Conservation (phyloP, 2,888 invertebrate species). For the Deilephila porcellus region DNA sequence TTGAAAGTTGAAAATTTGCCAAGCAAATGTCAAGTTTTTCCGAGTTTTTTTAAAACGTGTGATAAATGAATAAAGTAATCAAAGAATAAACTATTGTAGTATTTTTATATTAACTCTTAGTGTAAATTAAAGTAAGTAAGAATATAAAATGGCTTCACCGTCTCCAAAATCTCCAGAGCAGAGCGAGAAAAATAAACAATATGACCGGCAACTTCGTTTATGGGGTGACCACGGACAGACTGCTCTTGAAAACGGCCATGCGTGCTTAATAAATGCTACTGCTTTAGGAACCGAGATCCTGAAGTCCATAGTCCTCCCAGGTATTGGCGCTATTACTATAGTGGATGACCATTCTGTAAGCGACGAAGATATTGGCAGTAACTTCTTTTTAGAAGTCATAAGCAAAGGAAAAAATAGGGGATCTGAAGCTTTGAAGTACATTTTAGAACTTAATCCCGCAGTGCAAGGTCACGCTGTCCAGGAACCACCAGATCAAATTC, state of each 20-base stretch:
- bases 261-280: slow-evolving; percentile 97
- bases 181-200: slow-evolving; percentile 90
- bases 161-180: slow-evolving; percentile 90
- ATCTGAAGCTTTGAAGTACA: slow-evolving; percentile 90
- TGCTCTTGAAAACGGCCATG: slow-evolving; percentile 93
- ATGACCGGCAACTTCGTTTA: slow-evolving; percentile 93
- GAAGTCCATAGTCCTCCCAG: slow-evolving; percentile 97
- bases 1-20: no score
- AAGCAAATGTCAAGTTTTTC: not conserved
- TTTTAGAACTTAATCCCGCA: slow-evolving; percentile 96
- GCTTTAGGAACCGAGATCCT: slow-evolving; percentile 97
- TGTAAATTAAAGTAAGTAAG: not conserved
- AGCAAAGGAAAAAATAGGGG: slow-evolving; percentile 94
- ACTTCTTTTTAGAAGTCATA: slow-evolving; percentile 95
- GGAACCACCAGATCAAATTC: slow-evolving; percentile 93
- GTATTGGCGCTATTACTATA: slow-evolving; percentile 96
- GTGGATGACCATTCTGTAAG: slow-evolving; percentile 94
- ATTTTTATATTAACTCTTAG: not conserved
- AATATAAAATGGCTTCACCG: slow-evolving; percentile 85
- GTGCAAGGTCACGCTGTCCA: slow-evolving; percentile 97
- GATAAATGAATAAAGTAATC: not conserved
- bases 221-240: slow-evolving; percentile 99
- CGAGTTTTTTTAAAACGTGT: not conserved
- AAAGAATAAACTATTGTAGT: not conserved
- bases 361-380: slow-evolving; percentile 96